Conservation (phyloP, 2,888 invertebrate genomes). For the Marronus borbonicus region DNA sequence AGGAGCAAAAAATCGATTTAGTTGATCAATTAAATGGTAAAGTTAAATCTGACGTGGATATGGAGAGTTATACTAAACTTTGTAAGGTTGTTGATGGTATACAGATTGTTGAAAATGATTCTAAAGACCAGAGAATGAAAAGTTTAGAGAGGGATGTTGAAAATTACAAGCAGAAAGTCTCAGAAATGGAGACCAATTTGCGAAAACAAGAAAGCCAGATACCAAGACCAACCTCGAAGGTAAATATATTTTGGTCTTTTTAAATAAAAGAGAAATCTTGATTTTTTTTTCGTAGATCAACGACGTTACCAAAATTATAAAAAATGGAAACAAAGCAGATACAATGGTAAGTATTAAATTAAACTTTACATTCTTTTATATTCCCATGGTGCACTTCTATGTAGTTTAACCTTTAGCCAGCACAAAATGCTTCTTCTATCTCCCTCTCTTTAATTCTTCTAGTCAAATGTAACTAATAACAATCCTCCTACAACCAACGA, state of each 20-base stretch:
- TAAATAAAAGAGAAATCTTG: conserved; percentile 40
- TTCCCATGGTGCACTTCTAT: background rate
- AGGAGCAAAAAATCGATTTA: conserved; percentile 66
- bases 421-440: background rate
- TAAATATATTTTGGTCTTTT: background rate
- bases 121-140: conserved; percentile 52
- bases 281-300: conserved; percentile 29
- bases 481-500: conserved; percentile 55
- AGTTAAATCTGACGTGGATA: conserved; percentile 52
- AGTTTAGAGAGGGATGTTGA: conserved; percentile 56
- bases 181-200: conserved; percentile 56
- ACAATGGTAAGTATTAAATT: conserved; percentile 7
- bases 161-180: conserved; percentile 48
- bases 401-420: background rate
- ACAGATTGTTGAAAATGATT: conserved; percentile 51
- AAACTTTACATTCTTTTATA: background rate
- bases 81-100: conserved; percentile 55
- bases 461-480: conserved; percentile 50
- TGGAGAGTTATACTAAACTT: conserved; percentile 54
- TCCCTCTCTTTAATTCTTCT: conserved; percentile 36
- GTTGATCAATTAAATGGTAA: conserved; percentile 63
- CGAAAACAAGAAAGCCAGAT: conserved; percentile 54
- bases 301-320: conserved; percentile 24
- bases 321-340: conserved; percentile 34
- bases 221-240: conserved; percentile 47